Conservation (phyloP, 2,888 invertebrate genomes). For the Melipona bicolor region DNA sequence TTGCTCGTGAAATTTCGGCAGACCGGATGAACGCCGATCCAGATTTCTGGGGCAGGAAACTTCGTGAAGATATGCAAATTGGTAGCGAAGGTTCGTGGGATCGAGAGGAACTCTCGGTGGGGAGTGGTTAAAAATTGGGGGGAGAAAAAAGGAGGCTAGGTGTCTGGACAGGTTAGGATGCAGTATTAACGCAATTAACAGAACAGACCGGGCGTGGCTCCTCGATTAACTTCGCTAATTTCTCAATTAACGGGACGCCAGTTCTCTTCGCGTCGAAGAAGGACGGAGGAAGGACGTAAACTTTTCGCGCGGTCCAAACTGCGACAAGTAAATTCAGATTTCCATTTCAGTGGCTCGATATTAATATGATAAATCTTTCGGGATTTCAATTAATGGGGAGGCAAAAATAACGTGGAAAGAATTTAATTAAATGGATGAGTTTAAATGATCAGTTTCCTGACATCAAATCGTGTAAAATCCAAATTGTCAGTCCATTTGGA, state of each 20-base stretch:
- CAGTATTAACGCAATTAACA: conserved; percentile 64
- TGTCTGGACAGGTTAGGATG: background rate
- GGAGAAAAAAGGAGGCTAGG: background rate
- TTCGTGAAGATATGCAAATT: conserved; percentile 13
- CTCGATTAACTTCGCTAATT: conserved; percentile 75
- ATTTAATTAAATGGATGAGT: too few relatives aligned
- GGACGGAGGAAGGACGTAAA: background rate
- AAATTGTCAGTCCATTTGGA: too few relatives aligned
- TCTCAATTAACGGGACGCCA: conserved; percentile 69
- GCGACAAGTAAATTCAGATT: conserved; percentile 21
- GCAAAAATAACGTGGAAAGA: too few relatives aligned
- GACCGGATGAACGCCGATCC: background rate
- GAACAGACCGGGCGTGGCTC: conserved; percentile 61
- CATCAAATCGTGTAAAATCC: too few relatives aligned
- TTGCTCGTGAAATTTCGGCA: background rate
- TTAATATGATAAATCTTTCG: too few relatives aligned
- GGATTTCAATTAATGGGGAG: too few relatives aligned
- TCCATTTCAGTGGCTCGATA: background rate
- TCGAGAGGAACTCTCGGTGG: background rate
- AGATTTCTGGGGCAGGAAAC: background rate
- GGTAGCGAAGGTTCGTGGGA: background rate
- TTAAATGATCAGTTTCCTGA: too few relatives aligned
- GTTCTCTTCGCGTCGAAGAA: background rate
- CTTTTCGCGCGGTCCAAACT: conserved; percentile 1
- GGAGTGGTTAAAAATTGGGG: conserved; percentile 2